These are phyloP conservation scores for Tipula vernalis DNA, from an alignment of 2,888 invertebrate species.

Conservation along the genomic window DNA sequence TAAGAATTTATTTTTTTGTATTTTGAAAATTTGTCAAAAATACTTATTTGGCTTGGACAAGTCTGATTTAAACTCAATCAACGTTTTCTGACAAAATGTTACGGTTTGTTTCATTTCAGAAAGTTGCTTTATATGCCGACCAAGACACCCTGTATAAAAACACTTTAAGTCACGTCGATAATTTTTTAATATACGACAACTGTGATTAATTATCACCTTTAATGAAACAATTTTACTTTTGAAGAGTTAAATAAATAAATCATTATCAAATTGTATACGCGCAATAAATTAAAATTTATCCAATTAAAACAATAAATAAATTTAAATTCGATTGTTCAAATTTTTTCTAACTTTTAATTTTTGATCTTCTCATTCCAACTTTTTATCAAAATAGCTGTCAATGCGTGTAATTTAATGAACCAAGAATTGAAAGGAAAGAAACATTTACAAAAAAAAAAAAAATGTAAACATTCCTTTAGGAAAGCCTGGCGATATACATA, in stretches of 20 bases:
- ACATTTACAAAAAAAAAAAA: not conserved
- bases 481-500: too few relatives aligned
- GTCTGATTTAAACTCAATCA: too few relatives aligned
- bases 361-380: not conserved
- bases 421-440: not conserved
- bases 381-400: not conserved
- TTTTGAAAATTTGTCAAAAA: too few relatives aligned
- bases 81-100: too few relatives aligned
- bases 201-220: too few relatives aligned
- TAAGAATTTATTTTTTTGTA: too few relatives aligned
- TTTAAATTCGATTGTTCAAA: not conserved
- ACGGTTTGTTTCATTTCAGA: too few relatives aligned
- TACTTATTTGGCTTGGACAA: too few relatives aligned
- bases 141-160: too few relatives aligned
- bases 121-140: too few relatives aligned
- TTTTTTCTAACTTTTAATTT: not conserved
- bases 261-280: not conserved
- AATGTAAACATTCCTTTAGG: not conserved
- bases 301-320: not conserved
- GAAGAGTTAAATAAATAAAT: not conserved
- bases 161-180: too few relatives aligned
- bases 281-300: not conserved
- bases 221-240: not conserved
- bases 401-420: not conserved
- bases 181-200: too few relatives aligned